A percentile compares a stretch with the other conserved stretches of the same genome.
Evolutionary conservation across 2,113 vertebrate species (phyloP).

Genomic region (Oreocharis arfaki): DNA sequence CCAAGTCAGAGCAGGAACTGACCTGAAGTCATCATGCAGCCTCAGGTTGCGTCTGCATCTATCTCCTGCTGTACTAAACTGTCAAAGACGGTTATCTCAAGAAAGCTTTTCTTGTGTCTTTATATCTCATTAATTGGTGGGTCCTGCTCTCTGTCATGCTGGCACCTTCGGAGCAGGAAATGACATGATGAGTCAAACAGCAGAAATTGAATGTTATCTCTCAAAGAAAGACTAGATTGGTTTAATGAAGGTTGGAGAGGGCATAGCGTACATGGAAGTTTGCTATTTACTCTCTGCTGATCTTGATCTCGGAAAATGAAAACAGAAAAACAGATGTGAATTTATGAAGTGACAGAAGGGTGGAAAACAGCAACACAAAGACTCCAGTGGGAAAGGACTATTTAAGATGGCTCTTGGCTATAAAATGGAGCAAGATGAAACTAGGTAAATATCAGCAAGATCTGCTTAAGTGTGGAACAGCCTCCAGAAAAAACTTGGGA

Average conservation of each 20-base stretch:
- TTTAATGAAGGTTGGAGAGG: not conserved
- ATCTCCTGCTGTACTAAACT: not conserved
- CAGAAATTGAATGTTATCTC: not conserved
- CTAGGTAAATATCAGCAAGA: not conserved
- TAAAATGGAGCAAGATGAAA: not conserved
- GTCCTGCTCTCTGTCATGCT: not conserved
- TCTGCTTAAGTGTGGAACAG: not conserved
- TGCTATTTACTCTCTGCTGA: not conserved
- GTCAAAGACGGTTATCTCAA: not conserved
- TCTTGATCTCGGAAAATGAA: not conserved
- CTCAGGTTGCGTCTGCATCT: not conserved
- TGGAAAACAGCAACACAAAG: not conserved
- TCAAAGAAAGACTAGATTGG: not conserved
- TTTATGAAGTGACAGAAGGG: not conserved
- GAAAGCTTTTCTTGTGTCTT: not conserved
- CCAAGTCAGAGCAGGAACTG: not conserved
- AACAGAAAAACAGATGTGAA: not conserved
- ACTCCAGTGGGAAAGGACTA: not conserved
- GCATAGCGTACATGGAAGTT: not conserved
- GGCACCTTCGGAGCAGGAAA: not conserved
- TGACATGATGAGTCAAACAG: not conserved
- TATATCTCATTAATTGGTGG: not conserved
- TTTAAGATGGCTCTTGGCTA: not conserved
- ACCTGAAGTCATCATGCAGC: not conserved
- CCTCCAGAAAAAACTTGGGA: conserved; percentile 10